These are phyloP conservation scores for Stomatorhinus ivindoensis DNA, from an alignment of 2,113 vertebrate species.

Conservation along the genomic window DNA sequence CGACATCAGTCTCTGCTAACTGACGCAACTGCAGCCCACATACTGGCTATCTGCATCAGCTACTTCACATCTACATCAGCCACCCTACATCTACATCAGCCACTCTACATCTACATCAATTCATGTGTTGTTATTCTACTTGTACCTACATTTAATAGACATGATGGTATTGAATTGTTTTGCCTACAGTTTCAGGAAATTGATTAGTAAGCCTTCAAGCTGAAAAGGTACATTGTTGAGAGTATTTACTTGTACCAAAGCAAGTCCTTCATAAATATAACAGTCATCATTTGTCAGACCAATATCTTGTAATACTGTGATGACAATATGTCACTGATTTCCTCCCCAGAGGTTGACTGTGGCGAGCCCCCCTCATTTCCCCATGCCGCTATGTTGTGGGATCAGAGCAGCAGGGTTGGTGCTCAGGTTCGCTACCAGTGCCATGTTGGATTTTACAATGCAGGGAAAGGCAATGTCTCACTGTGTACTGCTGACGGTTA, in stretches of 20 bases:
- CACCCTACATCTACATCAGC: not conserved
- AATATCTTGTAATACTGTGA: not conserved
- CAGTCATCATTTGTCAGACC: not conserved
- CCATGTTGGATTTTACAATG: slow-evolving; percentile 47
- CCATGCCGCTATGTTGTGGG: slow-evolving; percentile 48
- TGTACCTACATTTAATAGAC: not conserved
- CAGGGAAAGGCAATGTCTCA: slow-evolving; percentile 47
- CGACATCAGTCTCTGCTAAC: not conserved
- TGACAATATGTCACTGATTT: not conserved
- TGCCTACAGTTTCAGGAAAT: not conserved
- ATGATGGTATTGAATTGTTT: not conserved
- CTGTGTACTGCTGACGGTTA: slow-evolving; percentile 41
- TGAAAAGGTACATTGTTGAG: not conserved
- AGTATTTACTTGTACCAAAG: not conserved
- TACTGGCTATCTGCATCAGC: not conserved
- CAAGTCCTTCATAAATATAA: not conserved
- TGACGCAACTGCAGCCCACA: not conserved
- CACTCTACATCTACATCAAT: not conserved
- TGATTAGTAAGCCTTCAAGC: not conserved
- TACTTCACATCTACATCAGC: not conserved
- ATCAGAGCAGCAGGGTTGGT: slow-evolving; percentile 40
- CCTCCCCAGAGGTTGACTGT: slow-evolving; percentile 55
- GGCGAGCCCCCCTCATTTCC: slow-evolving; percentile 49
- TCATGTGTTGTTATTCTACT: not conserved
- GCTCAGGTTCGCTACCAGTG: slow-evolving; percentile 54